Evolutionary conservation across 2,797 vertebrate genomes (phyloP).

Genomic region (Gadopsis bispinosus): DNA sequence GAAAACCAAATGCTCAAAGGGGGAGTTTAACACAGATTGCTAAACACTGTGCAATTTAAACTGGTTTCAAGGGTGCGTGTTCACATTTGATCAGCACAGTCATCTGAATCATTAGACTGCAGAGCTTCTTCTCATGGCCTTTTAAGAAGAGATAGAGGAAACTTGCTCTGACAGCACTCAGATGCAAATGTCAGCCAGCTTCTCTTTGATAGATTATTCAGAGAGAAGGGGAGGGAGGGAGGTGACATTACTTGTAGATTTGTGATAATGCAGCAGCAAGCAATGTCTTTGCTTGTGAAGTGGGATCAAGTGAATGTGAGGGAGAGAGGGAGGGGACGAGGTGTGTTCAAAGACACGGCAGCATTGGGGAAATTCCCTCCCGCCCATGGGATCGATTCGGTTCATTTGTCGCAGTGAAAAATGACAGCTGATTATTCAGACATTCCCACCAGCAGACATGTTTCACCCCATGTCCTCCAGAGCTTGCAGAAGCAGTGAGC

Average conservation of each 20-base stretch:
- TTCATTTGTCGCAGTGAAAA: constrained; percentile 80
- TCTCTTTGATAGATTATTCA: constrained; percentile 76
- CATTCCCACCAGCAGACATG: constrained; percentile 69
- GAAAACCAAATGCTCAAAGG: constrained; percentile 32
- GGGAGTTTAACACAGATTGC: constrained; percentile 28
- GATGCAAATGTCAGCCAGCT: constrained; percentile 64
- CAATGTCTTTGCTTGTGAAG: constrained; percentile 43
- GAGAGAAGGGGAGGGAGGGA: constrained; percentile 31
- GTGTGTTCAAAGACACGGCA: constrained; percentile 62
- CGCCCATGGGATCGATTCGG: constrained; percentile 79
- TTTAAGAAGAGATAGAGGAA: constrained; percentile 61
- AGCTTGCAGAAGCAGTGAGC: constrained; percentile 19
- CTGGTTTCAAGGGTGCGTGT: constrained; percentile 42
- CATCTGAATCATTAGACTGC: constrained; percentile 68
- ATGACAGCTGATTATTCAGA: constrained; percentile 85
- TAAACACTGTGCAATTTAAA: constrained; percentile 49
- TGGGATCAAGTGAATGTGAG: constrained; percentile 32
- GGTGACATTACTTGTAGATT: constrained; percentile 70
- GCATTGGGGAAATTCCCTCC: constrained; percentile 79
- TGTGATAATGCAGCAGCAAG: constrained; percentile 68
- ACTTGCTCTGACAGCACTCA: constrained; percentile 63
- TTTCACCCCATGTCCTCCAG: constrained; percentile 62
- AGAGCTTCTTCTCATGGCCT: constrained; percentile 52
- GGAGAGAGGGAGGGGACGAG: constrained; percentile 16
- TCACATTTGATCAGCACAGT: constrained; percentile 64